phyloP scores from a whole-genome alignment of 2,113 vertebrate species.

The Salminus brasiliensis region DNA sequence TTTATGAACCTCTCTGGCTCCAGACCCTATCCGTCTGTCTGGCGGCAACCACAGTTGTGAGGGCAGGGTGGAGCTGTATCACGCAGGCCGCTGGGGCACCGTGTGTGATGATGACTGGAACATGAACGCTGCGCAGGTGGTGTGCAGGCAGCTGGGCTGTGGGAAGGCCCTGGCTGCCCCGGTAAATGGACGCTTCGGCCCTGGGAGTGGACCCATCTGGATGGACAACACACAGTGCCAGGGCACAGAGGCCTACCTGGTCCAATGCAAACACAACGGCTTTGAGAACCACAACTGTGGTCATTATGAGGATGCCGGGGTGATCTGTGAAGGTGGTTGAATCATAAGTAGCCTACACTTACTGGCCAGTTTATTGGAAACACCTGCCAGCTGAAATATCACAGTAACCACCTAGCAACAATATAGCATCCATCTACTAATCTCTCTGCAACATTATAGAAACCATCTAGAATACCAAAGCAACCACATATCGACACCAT shows the following conservation, averaged over 20 bases:
- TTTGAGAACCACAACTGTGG: slow-evolving; percentile 39
- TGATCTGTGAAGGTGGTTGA: slow-evolving; percentile 39
- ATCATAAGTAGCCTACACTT: background rate
- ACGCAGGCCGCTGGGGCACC: slow-evolving; percentile 25
- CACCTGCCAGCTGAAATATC: too few relatives aligned
- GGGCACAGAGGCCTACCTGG: slow-evolving; percentile 51
- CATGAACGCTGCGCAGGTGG: slow-evolving; percentile 31
- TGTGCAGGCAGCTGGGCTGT: slow-evolving; percentile 66
- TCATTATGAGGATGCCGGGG: slow-evolving; percentile 39
- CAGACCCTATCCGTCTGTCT: slow-evolving; percentile 24
- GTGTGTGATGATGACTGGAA: slow-evolving; percentile 43
- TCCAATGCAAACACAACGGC: slow-evolving; percentile 49
- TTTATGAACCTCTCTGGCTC: too few relatives aligned
- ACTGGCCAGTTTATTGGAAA: too few relatives aligned
- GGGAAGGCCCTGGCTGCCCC: slow-evolving; percentile 46
- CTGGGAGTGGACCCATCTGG: slow-evolving; percentile 18
- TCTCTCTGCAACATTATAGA: too few relatives aligned
- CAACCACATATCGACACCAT: too few relatives aligned
- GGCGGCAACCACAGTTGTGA: slow-evolving; percentile 2
- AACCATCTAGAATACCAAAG: too few relatives aligned
- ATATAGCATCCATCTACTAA: too few relatives aligned
- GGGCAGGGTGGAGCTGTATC: slow-evolving; percentile 38
- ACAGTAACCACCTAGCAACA: too few relatives aligned
- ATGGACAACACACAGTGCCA: slow-evolving; percentile 52
- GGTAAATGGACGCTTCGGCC: slow-evolving; percentile 43